phyloP scores from a whole-genome alignment of 2,113 vertebrate species.

The Hippocampus barbouri region DNA sequence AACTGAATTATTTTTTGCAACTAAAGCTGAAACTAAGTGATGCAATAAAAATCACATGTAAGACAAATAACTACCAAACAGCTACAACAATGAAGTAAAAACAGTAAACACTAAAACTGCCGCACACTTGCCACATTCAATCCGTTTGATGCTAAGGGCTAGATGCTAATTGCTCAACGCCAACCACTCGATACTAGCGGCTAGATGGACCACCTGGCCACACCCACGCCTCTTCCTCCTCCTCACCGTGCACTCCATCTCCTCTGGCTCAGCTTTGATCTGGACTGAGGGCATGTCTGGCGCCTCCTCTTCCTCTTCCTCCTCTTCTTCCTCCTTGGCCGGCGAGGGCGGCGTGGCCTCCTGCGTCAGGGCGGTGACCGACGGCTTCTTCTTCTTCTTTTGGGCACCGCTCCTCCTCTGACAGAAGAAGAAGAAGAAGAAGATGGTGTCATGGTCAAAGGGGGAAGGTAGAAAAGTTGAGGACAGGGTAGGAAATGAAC shows the following conservation, averaged over 20 bases:
- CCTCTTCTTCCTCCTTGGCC: constrained; percentile 22
- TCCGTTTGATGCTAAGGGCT: background rate
- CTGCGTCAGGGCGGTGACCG: constrained; percentile 38
- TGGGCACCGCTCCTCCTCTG: constrained; percentile 65
- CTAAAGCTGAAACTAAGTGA: too few species aligned
- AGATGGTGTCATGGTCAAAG: constrained; percentile 3
- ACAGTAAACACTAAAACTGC: too few species aligned
- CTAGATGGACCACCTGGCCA: background rate
- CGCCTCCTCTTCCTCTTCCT: constrained; percentile 19
- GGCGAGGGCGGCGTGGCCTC: constrained; percentile 19
- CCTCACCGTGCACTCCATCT: constrained; percentile 77
- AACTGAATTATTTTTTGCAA: too few species aligned
- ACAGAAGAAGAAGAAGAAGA: constrained; percentile 15
- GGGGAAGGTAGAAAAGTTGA: constrained; percentile 7
- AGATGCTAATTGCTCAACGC: background rate
- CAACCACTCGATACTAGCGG: background rate
- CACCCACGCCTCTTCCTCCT: constrained; percentile 1
- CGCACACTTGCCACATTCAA: background rate
- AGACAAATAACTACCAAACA: too few species aligned
- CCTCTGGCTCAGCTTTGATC: constrained; percentile 78
- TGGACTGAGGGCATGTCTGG: constrained; percentile 73
- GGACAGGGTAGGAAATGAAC: constrained; percentile 25
- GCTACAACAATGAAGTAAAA: too few species aligned
- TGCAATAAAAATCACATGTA: too few species aligned
- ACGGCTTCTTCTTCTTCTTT: constrained; percentile 49